Evolutionary conservation across 92 coral and sea anemone genomes (phyloP).

Genomic region (Heliopora coerulea): DNA sequence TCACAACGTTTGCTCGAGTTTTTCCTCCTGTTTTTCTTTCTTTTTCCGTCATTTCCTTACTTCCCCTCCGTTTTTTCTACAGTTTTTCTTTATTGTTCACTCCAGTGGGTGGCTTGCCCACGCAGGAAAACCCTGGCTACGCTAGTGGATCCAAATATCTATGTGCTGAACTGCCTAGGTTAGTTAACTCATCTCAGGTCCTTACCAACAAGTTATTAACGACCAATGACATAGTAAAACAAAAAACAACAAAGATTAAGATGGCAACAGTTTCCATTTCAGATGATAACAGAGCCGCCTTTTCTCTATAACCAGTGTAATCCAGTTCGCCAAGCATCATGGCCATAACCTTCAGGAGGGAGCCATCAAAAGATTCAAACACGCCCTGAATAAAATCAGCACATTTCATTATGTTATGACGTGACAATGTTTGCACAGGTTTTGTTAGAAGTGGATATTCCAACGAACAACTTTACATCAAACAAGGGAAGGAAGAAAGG

Average conservation of each 20-base stretch:
- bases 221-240: conserved; percentile 57
- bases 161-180: too few relatives aligned
- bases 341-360: conserved; percentile 67
- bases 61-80: conserved; percentile 6
- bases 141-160: too few relatives aligned
- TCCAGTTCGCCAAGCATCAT: conserved; percentile 94
- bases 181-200: background rate
- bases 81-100: too few relatives aligned
- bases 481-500: background rate
- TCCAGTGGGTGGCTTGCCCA: too few relatives aligned
- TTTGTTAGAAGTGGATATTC: too few relatives aligned
- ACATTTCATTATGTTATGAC: background rate
- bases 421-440: too few relatives aligned
- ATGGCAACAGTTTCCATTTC: conserved; percentile 49
- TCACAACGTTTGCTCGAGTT: too few relatives aligned
- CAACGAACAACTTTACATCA: too few relatives aligned
- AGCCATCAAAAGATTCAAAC: conserved; percentile 42
- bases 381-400: conserved; percentile 49
- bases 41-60: background rate
- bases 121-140: too few relatives aligned
- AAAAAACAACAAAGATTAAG: conserved; percentile 48
- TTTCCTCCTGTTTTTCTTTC: background rate
- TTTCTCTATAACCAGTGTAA: conserved; percentile 48
- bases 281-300: background rate
- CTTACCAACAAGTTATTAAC: conserved; percentile 65